Evolutionary conservation across 2,113 vertebrate species (phyloP).

Genomic region (Pelobates fuscus): DNA sequence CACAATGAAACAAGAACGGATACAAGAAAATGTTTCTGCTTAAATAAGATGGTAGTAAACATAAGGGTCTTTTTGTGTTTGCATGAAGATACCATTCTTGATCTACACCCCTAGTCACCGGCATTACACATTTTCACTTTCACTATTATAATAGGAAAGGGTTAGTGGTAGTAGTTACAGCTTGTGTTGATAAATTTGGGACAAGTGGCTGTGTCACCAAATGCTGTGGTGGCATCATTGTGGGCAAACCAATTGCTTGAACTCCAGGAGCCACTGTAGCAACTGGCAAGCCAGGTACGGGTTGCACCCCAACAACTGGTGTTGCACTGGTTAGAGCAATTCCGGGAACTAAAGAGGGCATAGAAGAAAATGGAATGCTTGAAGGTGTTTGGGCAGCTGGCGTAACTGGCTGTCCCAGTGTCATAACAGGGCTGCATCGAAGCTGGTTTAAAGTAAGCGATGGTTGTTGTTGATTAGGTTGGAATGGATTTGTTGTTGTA

Average conservation of each 20-base stretch:
- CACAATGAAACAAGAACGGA: constrained; percentile 39
- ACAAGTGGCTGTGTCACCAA: constrained; percentile 66
- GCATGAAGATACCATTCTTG: constrained; percentile 30
- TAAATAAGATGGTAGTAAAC: constrained; percentile 21
- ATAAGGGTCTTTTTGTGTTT: constrained; percentile 33
- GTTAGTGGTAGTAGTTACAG: constrained; percentile 71
- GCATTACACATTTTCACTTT: constrained; percentile 19
- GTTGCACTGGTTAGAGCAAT: constrained; percentile 60
- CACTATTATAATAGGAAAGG: constrained; percentile 77
- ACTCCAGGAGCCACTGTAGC: constrained; percentile 62
- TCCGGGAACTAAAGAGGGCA: constrained; percentile 64
- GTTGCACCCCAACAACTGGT: constrained; percentile 58
- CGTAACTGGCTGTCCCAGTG: constrained; percentile 70
- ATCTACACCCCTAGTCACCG: constrained; percentile 33
- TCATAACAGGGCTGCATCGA: constrained; percentile 83
- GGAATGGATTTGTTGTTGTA: constrained; percentile 65
- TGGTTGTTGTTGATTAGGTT: constrained; percentile 61
- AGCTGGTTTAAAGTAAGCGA: constrained; percentile 84
- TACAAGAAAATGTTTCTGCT: background rate
- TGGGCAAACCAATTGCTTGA: constrained; percentile 65
- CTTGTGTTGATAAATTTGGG: constrained; percentile 60
- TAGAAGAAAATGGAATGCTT: constrained; percentile 47
- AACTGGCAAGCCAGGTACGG: constrained; percentile 43
- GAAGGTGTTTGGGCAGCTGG: constrained; percentile 45
- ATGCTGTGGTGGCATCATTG: constrained; percentile 70